Base-by-base conservation (phyloP, 1,140 invertebrate genomes). In the Papilio polytes region DNA sequence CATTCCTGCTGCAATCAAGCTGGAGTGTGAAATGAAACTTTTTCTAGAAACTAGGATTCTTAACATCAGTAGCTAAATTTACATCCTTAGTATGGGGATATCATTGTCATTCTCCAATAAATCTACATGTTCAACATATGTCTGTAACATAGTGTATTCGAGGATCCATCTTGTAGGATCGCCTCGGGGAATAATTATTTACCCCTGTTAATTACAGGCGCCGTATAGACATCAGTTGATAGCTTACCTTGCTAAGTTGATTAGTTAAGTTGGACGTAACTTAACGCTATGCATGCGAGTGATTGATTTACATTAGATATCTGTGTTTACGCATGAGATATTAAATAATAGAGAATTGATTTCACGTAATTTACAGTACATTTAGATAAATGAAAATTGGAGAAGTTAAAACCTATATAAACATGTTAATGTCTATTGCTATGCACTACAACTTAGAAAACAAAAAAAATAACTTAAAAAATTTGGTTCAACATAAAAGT, bases 191-290 rank as follows among this genome's bases (percentile, higher is more conserved):
- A 59, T 78, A 78, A 78, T 76, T 76, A 76, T 78, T 78, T 46
- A 66, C 31, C 56, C 77, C 18, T 78, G 56, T 78, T 78, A 78
- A 78, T 78, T 78, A 78, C 51, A 78, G 56, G 12, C 59, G n/a
- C 56, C 31, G 22, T 53, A 78, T 78, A 78, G 56, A 78, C 59
- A 63, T 78, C 77, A 66, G 15, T 63, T 31, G 46, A 78, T 78
- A 66, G 36, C 56, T 78, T 78, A 53, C 36, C 56, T 63, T 76
- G 74, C 56, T 63, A 78, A 78, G 53, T 78, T n/a, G 77, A 78
- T 78, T 66, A 78, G 77, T 78, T 63, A 44, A 78, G 77, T 78
- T 66, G 59, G 59, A 78, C 59, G 74, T 78, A 78, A 78, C 22
- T 66, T 78, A 44, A 78, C 36, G 56, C 59, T 59, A 44, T 44